Conservation (phyloP, 2,113 vertebrate species). For the human (Homo sapiens) region DNA sequence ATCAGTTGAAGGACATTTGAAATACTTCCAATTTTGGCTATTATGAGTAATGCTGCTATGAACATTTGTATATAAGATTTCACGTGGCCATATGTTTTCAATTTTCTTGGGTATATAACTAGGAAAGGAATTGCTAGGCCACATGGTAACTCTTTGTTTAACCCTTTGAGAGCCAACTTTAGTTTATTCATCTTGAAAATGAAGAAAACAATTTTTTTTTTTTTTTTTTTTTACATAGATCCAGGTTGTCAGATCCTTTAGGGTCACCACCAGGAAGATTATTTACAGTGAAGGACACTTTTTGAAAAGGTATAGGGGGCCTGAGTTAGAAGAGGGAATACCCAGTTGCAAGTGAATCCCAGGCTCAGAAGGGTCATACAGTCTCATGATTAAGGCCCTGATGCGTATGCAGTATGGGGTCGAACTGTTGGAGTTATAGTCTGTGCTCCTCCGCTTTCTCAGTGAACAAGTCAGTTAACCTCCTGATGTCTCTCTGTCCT, state of each 20-base stretch:
- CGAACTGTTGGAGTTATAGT: background rate
- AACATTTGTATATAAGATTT: background rate
- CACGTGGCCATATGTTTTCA: background rate
- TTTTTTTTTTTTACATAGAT: background rate
- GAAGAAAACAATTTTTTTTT: background rate
- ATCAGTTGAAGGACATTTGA: background rate
- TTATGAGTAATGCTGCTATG: background rate
- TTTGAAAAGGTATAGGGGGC: background rate
- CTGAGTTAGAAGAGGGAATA: background rate
- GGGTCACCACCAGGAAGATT: background rate
- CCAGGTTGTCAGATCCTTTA: background rate
- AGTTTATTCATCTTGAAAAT: slow-evolving; percentile 21
- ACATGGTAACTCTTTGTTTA: background rate
- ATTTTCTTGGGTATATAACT: background rate
- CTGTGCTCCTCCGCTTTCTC: background rate
- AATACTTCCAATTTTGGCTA: background rate
- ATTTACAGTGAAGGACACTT: background rate
- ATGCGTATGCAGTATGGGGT: background rate
- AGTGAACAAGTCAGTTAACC: background rate
- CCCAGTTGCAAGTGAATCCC: background rate
- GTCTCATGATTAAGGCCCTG: background rate
- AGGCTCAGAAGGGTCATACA: background rate
- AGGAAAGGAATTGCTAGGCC: background rate
- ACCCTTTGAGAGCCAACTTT: background rate
- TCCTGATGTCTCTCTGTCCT: background rate